Conservation (phyloP, 2,113 vertebrate genomes). For the Psephotus haematonotus region DNA sequence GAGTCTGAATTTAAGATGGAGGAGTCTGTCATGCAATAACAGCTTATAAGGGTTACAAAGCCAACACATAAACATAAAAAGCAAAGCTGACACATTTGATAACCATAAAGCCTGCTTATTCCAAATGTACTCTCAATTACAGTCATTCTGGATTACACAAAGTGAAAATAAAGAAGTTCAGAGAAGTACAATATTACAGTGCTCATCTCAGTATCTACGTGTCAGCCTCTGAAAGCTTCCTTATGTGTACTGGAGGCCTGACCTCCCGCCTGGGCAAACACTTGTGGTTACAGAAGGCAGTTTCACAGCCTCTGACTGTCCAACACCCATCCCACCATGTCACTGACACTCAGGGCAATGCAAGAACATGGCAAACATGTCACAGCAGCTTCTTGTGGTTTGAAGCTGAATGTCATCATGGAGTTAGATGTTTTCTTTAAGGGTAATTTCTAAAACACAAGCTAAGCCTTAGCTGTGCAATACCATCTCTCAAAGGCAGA, state of each 20-base stretch:
- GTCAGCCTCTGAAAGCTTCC: background rate
- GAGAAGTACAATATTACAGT: background rate
- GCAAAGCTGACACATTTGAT: conserved; percentile 11
- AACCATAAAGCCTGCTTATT: conserved; percentile 23
- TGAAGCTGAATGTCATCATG: rapidly evolving
- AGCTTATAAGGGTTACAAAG: background rate
- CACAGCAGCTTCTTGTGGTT: rapidly evolving
- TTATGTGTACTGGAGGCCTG: rapidly evolving
- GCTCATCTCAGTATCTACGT: rapidly evolving
- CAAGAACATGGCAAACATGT: rapidly evolving
- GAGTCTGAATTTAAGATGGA: conserved; percentile 14
- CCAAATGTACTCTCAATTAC: conserved; percentile 4
- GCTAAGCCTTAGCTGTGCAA: background rate
- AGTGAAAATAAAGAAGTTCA: background rate
- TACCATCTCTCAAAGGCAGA: rapidly evolving
- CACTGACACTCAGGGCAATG: rapidly evolving
- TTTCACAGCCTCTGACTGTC: rapidly evolving
- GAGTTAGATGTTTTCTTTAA: rapidly evolving
- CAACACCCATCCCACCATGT: background rate
- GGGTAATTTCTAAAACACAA: background rate
- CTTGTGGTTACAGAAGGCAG: background rate
- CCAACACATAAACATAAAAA: background rate
- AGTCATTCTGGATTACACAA: background rate
- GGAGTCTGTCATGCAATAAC: background rate
- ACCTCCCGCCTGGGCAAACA: rapidly evolving